Evolutionary conservation across 2,888 invertebrate species (phyloP).

Genomic region (Rhabditoides inermis): DNA sequence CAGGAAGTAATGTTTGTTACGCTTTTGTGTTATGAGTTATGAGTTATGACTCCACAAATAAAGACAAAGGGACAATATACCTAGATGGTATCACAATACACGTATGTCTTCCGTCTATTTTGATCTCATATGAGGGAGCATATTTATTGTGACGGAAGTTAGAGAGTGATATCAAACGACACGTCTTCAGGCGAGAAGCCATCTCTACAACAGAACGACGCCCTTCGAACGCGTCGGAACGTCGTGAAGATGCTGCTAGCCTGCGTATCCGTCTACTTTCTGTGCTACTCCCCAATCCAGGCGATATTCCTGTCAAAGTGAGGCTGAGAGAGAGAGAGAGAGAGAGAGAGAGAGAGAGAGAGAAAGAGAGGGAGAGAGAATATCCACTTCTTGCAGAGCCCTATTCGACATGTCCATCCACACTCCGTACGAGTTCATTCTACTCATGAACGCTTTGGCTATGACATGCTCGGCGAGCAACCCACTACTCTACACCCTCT

Average conservation of each 20-base stretch:
- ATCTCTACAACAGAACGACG: conserved; percentile 20
- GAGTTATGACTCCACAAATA: no score
- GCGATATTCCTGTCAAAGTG: conserved; percentile 45
- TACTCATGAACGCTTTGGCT: conserved; percentile 45
- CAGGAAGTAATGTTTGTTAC: no score
- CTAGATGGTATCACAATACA: no score
- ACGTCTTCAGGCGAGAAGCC: background rate
- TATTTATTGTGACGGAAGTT: no score
- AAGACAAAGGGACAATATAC: background rate
- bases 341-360: no score
- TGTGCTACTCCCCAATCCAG: conserved; percentile 57
- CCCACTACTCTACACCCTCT: conserved; percentile 48
- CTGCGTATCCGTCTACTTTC: conserved; percentile 55
- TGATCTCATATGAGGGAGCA: no score
- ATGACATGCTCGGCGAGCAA: conserved; percentile 48
- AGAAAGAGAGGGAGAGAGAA: no score
- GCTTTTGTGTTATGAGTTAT: no score
- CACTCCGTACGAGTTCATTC: conserved; percentile 39
- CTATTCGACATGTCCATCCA: conserved; percentile 32
- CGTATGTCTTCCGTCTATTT: no score
- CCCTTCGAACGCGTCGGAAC: conserved; percentile 36
- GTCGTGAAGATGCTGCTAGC: conserved; percentile 58
- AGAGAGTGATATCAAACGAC: no score
- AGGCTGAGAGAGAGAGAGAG: background rate
- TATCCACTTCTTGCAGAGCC: conserved; percentile 21